Percentiles rank a stretch among this genome's conserved stretches.
Conservation (phyloP, 2,888 invertebrate species). For the Habroteleia sp. region DNA sequence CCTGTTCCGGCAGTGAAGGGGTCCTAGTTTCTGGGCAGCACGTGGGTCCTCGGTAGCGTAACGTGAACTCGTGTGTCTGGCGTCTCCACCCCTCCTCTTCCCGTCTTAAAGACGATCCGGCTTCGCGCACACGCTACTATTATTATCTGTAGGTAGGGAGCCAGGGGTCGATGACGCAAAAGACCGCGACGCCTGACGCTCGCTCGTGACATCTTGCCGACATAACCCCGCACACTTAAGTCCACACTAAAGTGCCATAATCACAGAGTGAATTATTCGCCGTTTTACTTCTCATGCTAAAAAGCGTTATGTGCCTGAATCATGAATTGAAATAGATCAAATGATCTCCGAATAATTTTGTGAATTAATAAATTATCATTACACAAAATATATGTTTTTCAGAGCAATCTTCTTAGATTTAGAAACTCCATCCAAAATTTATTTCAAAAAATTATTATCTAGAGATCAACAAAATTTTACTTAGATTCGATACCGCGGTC, state of each 20-base stretch:
- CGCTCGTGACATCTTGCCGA: conserved; percentile 54
- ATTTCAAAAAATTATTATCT: too few species aligned
- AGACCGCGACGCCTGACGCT: conserved; percentile 44
- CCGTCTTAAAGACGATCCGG: conserved; percentile 23
- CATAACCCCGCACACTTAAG: conserved; percentile 27
- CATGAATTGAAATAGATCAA: too few species aligned
- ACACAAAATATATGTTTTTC: too few species aligned
- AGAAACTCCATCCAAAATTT: too few species aligned
- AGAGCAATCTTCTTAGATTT: too few species aligned
- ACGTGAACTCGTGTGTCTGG: conserved; percentile 23
- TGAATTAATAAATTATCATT: too few species aligned
- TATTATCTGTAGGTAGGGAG: conserved; percentile 2
- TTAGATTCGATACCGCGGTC: too few species aligned
- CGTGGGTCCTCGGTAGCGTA: conserved; percentile 22
- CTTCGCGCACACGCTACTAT: conserved; percentile 23
- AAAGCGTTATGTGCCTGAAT: too few species aligned
- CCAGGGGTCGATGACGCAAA: conserved; percentile 28
- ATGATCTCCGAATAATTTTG: too few species aligned
- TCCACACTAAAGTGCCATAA: conserved; percentile 36
- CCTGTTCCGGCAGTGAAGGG: too few species aligned
- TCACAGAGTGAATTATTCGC: conserved; percentile 28
- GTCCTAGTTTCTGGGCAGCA: too few species aligned
- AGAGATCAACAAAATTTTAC: too few species aligned
- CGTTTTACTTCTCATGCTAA: conserved; percentile 16
- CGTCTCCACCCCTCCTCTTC: conserved; percentile 6